A percentile compares a stretch with the other conserved stretches of the same genome.
These are phyloP conservation scores for Gambusia holbrooki DNA, from an alignment of 2,113 vertebrate genomes.

Conservation along the genomic window DNA sequence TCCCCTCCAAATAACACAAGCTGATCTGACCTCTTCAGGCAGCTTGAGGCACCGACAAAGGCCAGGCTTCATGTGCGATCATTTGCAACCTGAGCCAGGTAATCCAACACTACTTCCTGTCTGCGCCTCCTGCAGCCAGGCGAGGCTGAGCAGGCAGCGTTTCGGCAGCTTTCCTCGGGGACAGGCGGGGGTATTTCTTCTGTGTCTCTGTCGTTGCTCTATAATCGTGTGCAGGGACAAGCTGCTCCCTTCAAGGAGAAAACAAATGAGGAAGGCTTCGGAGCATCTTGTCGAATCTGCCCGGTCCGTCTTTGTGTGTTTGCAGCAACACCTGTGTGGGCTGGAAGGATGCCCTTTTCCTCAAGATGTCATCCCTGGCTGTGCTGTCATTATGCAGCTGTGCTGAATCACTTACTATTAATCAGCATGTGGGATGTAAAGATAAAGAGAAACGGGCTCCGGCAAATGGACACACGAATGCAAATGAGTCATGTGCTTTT, in stretches of 20 bases:
- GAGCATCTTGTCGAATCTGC: conserved; percentile 31
- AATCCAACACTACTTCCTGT: conserved; percentile 66
- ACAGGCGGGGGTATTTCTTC: conserved; percentile 12
- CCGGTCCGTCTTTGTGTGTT: conserved; percentile 23
- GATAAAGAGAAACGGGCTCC: no score
- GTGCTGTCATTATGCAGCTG: neutral
- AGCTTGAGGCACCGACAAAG: conserved; percentile 42
- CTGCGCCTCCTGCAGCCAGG: conserved; percentile 48
- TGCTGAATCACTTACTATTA: neutral
- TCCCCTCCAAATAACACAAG: neutral
- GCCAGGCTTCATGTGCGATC: conserved; percentile 39
- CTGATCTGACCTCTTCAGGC: conserved; percentile 24
- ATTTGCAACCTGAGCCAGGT: conserved; percentile 62
- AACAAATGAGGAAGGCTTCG: conserved; percentile 50
- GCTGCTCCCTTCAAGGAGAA: conserved; percentile 38
- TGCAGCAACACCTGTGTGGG: conserved; percentile 32
- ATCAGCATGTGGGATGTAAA: neutral
- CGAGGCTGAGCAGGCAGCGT: conserved; percentile 22
- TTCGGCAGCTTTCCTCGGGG: conserved; percentile 15
- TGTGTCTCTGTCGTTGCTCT: conserved; percentile 26
- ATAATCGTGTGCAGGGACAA: conserved; percentile 45
- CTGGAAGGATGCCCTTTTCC: conserved; percentile 2
- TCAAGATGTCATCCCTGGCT: neutral
- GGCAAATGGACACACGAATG: neutral
- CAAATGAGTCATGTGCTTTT: neutral